Evolutionary conservation across 2,888 invertebrate species (phyloP).

Genomic region (Hirtodrosophila alboralis): DNA sequence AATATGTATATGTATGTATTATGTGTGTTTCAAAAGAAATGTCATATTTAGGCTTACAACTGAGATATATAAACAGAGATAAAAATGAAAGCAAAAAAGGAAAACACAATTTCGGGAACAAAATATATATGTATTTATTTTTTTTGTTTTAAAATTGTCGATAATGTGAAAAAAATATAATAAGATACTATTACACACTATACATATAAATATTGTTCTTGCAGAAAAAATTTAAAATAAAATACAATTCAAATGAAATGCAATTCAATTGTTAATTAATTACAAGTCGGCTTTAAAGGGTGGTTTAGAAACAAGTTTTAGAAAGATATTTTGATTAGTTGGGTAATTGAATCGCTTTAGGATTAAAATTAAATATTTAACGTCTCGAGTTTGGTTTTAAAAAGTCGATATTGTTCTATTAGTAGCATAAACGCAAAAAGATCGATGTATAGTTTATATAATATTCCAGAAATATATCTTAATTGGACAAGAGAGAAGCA

Average conservation of each 20-base stretch:
- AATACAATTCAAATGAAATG: constrained; percentile 38
- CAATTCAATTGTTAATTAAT: not conserved
- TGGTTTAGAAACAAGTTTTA: no score
- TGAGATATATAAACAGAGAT: constrained; percentile 56
- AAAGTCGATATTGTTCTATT: no score
- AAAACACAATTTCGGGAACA: constrained; percentile 80
- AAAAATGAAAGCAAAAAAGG: constrained; percentile 17
- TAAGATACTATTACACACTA: constrained; percentile 45
- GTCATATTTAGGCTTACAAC: constrained; percentile 76
- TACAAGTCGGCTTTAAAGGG: no score
- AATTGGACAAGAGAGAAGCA: no score
- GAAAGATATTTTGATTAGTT: no score
- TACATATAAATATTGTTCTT: constrained; percentile 70
- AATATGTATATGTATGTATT: constrained; percentile 35
- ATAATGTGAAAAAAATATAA: constrained; percentile 57
- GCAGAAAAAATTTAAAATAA: constrained; percentile 49
- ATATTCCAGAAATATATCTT: no score
- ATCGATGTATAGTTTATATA: no score
- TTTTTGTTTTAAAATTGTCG: constrained; percentile 70
- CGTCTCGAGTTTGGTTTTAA: no score
- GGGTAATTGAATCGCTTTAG: no score
- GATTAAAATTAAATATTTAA: no score
- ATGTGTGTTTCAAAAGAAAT: constrained; percentile 50
- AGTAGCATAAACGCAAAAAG: no score
- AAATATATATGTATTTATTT: constrained; percentile 77